Evolutionary conservation across 2,113 vertebrate species (phyloP).

Genomic region (Anguilla rostrata): DNA sequence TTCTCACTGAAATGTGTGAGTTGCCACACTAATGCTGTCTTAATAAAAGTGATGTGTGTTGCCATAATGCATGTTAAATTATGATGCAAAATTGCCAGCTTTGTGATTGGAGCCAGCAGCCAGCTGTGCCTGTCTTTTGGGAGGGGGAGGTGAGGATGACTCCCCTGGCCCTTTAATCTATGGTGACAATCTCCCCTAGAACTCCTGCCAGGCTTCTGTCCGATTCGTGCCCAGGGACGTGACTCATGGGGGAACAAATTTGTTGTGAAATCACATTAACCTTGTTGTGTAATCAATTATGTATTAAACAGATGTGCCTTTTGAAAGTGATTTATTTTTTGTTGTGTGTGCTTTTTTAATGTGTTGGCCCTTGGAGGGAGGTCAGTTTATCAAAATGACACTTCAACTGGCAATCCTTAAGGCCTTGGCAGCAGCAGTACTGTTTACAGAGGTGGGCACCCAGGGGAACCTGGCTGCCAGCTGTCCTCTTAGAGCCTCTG

Average conservation of each 20-base stretch:
- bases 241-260: slow-evolving; percentile 32
- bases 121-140: neutral
- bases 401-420: slow-evolving; percentile 40
- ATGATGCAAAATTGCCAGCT: neutral
- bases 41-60: neutral
- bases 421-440: slow-evolving; percentile 38
- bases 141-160: neutral
- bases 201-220: slow-evolving; percentile 1
- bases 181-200: neutral
- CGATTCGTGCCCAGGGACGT: neutral
- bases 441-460: slow-evolving; percentile 27
- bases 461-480: slow-evolving; percentile 17
- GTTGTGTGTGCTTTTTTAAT: slow-evolving; percentile 49
- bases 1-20: neutral
- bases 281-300: slow-evolving; percentile 50
- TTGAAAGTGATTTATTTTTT: slow-evolving; percentile 37
- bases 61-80: neutral
- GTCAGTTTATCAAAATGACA: slow-evolving; percentile 49
- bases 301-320: slow-evolving; percentile 38
- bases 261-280: slow-evolving; percentile 36
- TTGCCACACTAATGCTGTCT: neutral
- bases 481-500: neutral
- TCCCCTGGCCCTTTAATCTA: neutral
- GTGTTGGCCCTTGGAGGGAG: slow-evolving; percentile 41
- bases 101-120: neutral